Evolutionary conservation across 2,797 vertebrate species (phyloP), one percentile per base, ranked within the genome.

Genomic region (Pseudochirops cupreus): DNA sequence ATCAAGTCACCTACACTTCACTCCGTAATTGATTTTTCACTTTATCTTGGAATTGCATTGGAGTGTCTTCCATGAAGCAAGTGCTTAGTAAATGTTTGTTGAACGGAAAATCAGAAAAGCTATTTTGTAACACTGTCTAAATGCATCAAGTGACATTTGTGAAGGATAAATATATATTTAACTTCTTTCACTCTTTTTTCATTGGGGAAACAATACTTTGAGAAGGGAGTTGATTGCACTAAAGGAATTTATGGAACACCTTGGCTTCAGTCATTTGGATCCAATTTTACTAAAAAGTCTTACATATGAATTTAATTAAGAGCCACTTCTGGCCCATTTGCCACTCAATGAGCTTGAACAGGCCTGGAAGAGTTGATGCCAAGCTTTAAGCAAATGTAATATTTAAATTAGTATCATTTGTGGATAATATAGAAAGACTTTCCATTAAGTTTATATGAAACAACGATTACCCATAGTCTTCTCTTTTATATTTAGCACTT

Each of bases 261-360:
- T 95, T 92, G 82, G 96, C 58, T 92, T n/a, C 56, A 55, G 39
- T 57, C 93, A 94, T 91, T 97, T 96, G 92, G 93, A 94, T 94
- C 87, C 97, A 97, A 97, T 98, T 97, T 96, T 96, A 93, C 94
- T 91, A 91, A 95, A 82, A 95, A 28, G 57, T 26, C 95, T 55
- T 92, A 94, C 92, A 94, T 54, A 95, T 0, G 93, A 97, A 95
- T 96, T 98, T 97, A 97, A 98, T 98, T 98, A 98, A 98, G 95
- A 97, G 56, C 46, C 57, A 94, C 53, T 59, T 14, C 96, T 93
- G 92, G 94, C 39, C 93, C 96, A 96, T 98, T 98, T 97, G 92
- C 56, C 91, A 95, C 54, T 92, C 97, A 97, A 92, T 92, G 92
- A 98, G 87, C 92, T 96, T 67, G 53, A 97, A 92, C 94, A 97